Evolutionary conservation across 2,888 invertebrate species (phyloP), one percentile per base, ranked within the genome.

Genomic region (Oxycera nigricornis): DNA sequence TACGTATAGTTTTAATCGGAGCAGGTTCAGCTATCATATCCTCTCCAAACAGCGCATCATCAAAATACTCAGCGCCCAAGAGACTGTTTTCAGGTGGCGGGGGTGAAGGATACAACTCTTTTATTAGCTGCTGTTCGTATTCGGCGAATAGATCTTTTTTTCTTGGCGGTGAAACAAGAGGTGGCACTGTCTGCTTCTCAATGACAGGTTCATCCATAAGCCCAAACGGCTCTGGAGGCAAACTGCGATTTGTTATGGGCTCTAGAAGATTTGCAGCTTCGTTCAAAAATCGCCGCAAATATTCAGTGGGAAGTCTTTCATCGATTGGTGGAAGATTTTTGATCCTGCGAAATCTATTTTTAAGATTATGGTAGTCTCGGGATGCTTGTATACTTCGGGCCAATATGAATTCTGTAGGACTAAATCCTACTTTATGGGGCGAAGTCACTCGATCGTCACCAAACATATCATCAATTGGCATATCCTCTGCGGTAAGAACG

Each of bases 361-460:
- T 70, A 17, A 59, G 22, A 26, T 41, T 46, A 7, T 2, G 22
- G 31, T 39, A 31, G 6, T 50, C 52, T 17, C 20, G 17, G 1
- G 74, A 74, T 11, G 17, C 68, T 52, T 20, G 24, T 7, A 74
- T 22, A 70, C 61, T 70, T 61, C 70, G 17, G 11, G 70, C 74
- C n/a, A 74, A 30, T 14, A 24, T 22, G 1, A 61, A 57, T 20
- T 46, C 17, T 9, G 50, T 50, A 6, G 67, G 67, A 41, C 41
- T 61, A 17, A 61, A 9, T 11, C 20, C 39, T 3, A 62, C 39
- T 22, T 24, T 4, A 11, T 39, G 11, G 4, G 62, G 62, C 2
- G 62, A 39, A 20, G 39, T 4, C 22, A 62, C 31, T 26, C 68
- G 68, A 50, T 22, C 41, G 11, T 26, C 67, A 9, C 41, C 41